phyloP scores from a whole-genome alignment of 1,140 invertebrate genomes.

The Muscidifurax raptorellus region DNA sequence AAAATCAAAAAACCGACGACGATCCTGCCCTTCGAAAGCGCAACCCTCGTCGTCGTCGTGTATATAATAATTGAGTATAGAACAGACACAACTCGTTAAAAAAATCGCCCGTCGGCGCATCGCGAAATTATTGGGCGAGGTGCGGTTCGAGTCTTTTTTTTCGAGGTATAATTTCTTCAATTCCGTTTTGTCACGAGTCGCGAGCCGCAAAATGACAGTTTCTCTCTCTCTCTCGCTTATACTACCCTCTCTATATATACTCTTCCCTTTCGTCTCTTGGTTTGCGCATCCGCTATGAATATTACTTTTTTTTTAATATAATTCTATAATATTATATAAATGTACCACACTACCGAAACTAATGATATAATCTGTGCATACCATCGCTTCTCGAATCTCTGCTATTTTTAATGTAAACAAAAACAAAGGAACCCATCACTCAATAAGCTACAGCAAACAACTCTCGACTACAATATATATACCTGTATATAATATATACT shows the following conservation, averaged over 20 bases:
- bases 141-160: not conserved
- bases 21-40: not conserved
- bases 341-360: no score
- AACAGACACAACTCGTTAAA: conserved; percentile 36
- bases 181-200: conserved; percentile 43
- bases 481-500: not conserved
- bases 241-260: conserved; percentile 36
- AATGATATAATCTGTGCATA: no score
- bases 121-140: conserved; percentile 43
- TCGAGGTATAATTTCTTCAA: conserved; percentile 46
- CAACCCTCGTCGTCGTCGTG: not conserved
- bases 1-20: not conserved
- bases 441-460: no score
- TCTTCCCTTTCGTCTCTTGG: conserved; percentile 52
- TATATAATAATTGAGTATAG: not conserved
- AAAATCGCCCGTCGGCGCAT: not conserved
- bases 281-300: conserved; percentile 33
- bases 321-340: no score
- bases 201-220: conserved; percentile 49
- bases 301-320: not conserved
- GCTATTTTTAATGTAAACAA: no score
- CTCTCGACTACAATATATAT: no score
- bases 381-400: no score
- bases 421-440: no score
- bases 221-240: conserved; percentile 25